Conservation (phyloP, 2,797 vertebrate species). For the Anniella stebbinsi region DNA sequence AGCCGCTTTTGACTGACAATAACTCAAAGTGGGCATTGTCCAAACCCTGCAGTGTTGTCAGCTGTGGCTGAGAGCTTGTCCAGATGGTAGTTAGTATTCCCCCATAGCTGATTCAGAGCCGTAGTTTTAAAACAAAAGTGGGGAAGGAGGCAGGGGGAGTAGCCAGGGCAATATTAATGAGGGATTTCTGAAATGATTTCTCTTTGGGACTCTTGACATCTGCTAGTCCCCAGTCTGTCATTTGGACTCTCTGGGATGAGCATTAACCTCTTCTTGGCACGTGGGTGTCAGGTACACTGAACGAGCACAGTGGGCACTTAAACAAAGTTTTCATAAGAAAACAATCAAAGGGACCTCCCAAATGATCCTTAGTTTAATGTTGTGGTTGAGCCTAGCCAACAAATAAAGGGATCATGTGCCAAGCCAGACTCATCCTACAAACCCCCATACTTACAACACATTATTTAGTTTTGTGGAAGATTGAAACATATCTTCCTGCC, state of each 20-base stretch:
- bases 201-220: not conserved
- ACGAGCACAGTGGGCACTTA: not conserved
- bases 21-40: constrained; percentile 62
- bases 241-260: not conserved
- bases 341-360: not conserved
- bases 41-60: constrained; percentile 14
- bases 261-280: not conserved
- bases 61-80: constrained; percentile 5
- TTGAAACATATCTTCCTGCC: not conserved
- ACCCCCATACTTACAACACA: too few relatives aligned
- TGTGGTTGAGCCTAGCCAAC: not conserved
- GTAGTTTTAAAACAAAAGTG: not conserved
- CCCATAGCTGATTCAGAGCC: not conserved
- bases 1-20: constrained; percentile 61
- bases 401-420: too few relatives aligned
- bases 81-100: not conserved
- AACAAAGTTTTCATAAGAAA: not conserved
- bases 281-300: not conserved
- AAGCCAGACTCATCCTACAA: too few relatives aligned
- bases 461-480: not conserved
- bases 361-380: too few relatives aligned
- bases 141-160: not conserved
- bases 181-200: not conserved
- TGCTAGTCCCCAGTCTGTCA: not conserved
- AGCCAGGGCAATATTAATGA: not conserved